Evolutionary conservation across 2,113 vertebrate species (phyloP).

Genomic region (Colaptes auratus): DNA sequence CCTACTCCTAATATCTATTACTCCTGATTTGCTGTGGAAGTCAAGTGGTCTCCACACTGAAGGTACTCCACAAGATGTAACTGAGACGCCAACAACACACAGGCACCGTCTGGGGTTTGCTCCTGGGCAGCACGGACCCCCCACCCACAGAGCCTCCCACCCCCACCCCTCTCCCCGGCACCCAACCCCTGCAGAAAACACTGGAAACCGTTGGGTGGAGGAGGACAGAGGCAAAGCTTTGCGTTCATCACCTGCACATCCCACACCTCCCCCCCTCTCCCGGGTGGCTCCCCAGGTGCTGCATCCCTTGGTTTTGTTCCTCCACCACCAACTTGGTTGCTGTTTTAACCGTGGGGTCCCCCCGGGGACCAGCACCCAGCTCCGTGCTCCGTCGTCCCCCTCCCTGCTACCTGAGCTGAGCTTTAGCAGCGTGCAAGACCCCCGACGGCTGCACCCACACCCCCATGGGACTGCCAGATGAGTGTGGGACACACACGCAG

Average conservation of each 20-base stretch:
- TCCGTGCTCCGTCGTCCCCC: neutral
- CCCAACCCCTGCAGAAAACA: neutral
- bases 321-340: neutral
- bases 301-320: neutral
- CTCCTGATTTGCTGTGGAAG: neutral
- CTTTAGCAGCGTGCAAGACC: neutral
- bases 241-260: neutral
- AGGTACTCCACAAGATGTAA: neutral
- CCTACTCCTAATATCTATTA: neutral
- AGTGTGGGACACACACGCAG: neutral
- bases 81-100: neutral
- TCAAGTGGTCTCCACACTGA: neutral
- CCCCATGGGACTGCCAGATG: neutral
- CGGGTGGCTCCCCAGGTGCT: neutral
- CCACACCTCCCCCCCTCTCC: neutral
- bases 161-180: neutral
- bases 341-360: neutral
- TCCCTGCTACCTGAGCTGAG: neutral
- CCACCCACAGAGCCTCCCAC: neutral
- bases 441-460: accelerated
- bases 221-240: neutral
- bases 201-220: neutral
- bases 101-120: neutral
- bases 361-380: neutral
- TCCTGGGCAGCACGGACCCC: neutral